phyloP scores from a whole-genome alignment of 2,888 invertebrate species.

The Nomada lathburiana region DNA sequence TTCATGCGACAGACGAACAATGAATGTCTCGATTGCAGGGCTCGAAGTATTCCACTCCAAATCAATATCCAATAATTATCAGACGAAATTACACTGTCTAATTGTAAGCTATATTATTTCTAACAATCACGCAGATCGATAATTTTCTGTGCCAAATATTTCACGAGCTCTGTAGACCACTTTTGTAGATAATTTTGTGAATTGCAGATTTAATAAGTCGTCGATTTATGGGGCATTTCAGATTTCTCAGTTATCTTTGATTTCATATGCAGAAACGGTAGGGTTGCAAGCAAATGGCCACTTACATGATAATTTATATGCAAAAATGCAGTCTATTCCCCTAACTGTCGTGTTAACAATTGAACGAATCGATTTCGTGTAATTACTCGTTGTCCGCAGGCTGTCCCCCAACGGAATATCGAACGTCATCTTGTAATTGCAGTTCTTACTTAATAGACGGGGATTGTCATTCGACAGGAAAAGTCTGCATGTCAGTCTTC shows the following conservation, averaged over 20 bases:
- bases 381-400: not conserved
- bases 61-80: too few species aligned
- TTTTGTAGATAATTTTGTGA: not conserved
- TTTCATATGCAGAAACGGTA: conserved; percentile 16
- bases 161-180: too few species aligned
- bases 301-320: not conserved
- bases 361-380: conserved; percentile 1
- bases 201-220: not conserved
- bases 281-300: not conserved
- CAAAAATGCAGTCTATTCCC: not conserved
- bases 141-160: too few species aligned
- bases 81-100: too few species aligned
- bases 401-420: conserved; percentile 26
- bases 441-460: not conserved
- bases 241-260: not conserved
- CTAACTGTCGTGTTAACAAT: not conserved
- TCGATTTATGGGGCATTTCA: not conserved
- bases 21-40: too few species aligned
- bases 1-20: too few species aligned
- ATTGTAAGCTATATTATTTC: too few species aligned
- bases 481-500: not conserved
- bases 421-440: conserved; percentile 11
- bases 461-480: not conserved
- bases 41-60: too few species aligned
- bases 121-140: too few species aligned